phyloP scores from a whole-genome alignment of 2,888 invertebrate species.

The Drosophila birchii region DNA sequence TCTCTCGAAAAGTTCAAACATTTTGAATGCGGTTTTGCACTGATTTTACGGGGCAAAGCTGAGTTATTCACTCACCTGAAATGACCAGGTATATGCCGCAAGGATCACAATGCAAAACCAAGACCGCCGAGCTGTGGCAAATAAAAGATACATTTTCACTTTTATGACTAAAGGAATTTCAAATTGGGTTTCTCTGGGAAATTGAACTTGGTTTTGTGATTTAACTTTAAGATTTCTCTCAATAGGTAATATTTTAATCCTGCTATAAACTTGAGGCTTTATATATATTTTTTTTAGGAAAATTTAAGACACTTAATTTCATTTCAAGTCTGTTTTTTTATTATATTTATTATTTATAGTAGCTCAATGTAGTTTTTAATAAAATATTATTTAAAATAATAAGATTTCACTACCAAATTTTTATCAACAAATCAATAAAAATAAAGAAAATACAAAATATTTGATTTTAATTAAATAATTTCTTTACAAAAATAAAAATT shows the following conservation, averaged over 20 bases:
- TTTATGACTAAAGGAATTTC: constrained; percentile 20
- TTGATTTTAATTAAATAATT: not conserved
- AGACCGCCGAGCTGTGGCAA: constrained; percentile 42
- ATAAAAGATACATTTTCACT: constrained; percentile 43
- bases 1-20: constrained; percentile 13
- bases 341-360: no score
- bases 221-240: not conserved
- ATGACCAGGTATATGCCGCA: constrained; percentile 35
- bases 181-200: not conserved
- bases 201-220: no score
- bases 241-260: not conserved
- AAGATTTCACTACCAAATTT: no score
- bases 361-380: no score
- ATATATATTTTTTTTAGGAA: not conserved
- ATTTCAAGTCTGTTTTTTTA: no score
- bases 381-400: no score
- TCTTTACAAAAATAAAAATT: not conserved
- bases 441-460: not conserved
- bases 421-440: not conserved
- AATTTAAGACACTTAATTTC: no score
- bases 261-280: no score
- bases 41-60: constrained; percentile 1
- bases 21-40: constrained; percentile 26
- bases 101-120: constrained; percentile 39
- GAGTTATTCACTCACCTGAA: constrained; percentile 43